Evolutionary conservation across 2,888 invertebrate genomes (phyloP).

Genomic region (Cosmia pyralina): DNA sequence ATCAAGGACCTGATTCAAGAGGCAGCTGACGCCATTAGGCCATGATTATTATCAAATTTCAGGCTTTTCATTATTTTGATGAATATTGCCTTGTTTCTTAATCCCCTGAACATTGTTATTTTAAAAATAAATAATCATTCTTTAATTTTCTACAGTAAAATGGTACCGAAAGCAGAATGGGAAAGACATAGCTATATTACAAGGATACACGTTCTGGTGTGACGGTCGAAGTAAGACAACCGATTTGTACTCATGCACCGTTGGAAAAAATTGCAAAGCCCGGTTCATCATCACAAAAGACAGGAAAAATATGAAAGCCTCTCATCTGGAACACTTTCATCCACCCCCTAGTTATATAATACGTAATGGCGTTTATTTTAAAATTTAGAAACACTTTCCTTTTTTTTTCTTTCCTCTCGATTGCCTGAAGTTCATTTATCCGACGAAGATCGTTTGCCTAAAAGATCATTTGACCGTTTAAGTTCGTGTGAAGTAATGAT

Average conservation of each 20-base stretch:
- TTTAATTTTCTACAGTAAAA: constrained; percentile 31
- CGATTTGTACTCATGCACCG: constrained; percentile 19
- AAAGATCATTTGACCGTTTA: not conserved
- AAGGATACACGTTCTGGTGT: constrained; percentile 71
- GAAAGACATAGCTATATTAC: constrained; percentile 65
- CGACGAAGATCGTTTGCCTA: not conserved
- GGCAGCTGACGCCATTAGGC: not conserved
- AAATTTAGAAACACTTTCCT: not conserved
- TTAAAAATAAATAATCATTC: not conserved
- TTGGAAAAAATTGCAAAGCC: constrained; percentile 25
- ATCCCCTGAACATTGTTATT: not conserved
- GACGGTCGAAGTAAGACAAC: constrained; percentile 22
- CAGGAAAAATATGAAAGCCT: constrained; percentile 11
- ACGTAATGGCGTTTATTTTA: constrained; percentile 19
- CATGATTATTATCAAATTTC: not conserved
- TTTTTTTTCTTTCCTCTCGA: not conserved
- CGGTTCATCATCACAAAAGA: constrained; percentile 33
- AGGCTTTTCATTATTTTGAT: not conserved
- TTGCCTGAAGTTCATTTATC: not conserved
- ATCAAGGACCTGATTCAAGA: too few species aligned
- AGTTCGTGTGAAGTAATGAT: not conserved
- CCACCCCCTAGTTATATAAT: constrained; percentile 10
- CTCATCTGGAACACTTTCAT: constrained; percentile 33
- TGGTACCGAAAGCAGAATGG: constrained; percentile 61
- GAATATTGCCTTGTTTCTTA: not conserved